Conservation (phyloP, 2,797 vertebrate genomes). For the Enteromius paludinosus region DNA sequence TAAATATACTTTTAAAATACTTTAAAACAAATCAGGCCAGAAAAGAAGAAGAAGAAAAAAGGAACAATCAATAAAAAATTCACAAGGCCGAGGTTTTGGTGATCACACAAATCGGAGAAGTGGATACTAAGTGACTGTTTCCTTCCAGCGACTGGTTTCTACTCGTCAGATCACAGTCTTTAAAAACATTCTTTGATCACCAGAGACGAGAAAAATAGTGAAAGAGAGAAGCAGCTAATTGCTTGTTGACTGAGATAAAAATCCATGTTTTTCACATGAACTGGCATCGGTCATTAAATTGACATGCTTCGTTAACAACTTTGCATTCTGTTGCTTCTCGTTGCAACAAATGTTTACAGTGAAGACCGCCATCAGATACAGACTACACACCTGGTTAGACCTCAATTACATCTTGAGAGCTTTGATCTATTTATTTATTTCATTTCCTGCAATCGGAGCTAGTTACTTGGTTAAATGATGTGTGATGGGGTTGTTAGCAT, state of each 20-base stretch:
- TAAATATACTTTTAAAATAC: neutral
- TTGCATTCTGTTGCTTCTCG: constrained; percentile 18
- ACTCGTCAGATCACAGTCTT: constrained; percentile 36
- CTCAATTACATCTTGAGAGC: constrained; percentile 41
- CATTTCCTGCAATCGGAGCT: constrained; percentile 11
- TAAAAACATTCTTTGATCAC: constrained; percentile 46
- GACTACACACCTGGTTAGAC: constrained; percentile 47
- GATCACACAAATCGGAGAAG: constrained; percentile 7
- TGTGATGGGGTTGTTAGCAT: constrained; percentile 10
- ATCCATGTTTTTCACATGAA: constrained; percentile 38
- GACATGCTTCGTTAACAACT: constrained; percentile 36
- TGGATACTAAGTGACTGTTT: constrained; percentile 42
- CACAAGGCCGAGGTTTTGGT: constrained; percentile 3
- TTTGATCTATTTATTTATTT: constrained; percentile 30
- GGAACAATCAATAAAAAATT: neutral
- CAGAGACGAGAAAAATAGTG: constrained; percentile 12
- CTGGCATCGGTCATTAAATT: constrained; percentile 35
- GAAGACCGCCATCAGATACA: constrained; percentile 30
- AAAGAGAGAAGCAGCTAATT: constrained; percentile 34
- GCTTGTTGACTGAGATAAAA: constrained; percentile 38
- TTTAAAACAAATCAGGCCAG: neutral
- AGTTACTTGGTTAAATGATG: constrained; percentile 21
- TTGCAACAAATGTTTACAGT: constrained; percentile 30
- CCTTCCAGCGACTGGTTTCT: constrained; percentile 26
- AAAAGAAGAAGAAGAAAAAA: neutral